These are phyloP conservation scores for Drosophila pruinosa DNA, from an alignment of 1,140 invertebrate species.

Conservation along the genomic window DNA sequence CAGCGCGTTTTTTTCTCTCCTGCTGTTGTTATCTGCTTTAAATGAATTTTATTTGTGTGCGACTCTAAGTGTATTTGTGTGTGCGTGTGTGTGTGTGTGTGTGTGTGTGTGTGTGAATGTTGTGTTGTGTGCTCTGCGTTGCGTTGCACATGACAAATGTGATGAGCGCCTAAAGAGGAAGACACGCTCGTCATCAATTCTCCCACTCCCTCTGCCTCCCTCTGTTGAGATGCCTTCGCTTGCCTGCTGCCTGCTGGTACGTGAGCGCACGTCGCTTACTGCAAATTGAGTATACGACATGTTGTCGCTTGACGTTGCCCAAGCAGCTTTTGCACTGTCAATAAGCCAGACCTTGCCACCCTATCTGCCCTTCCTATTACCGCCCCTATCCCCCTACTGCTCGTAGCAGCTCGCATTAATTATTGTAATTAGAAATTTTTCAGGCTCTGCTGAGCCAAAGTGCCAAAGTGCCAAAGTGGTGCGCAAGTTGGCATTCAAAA, in stretches of 20 bases:
- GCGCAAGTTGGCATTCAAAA: constrained; percentile 35
- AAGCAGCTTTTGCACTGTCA: constrained; percentile 8
- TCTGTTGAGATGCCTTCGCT: no score
- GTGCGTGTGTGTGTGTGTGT: not conserved
- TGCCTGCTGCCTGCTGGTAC: not conserved
- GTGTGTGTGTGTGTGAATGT: not conserved
- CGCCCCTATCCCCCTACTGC: not conserved
- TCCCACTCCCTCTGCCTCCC: not conserved
- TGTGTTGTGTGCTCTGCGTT: not conserved
- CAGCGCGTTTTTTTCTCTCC: constrained; percentile 6
- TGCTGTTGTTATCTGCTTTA: constrained; percentile 32
- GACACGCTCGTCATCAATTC: constrained; percentile 21
- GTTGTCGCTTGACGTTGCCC: constrained; percentile 18
- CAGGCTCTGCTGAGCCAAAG: constrained; percentile 26
- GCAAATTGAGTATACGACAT: constrained; percentile 49
- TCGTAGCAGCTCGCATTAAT: constrained; percentile 59
- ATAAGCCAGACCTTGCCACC: constrained; percentile 8
- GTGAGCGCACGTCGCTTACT: constrained; percentile 35
- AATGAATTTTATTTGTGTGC: constrained; percentile 44
- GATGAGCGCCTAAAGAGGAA: constrained; percentile 37
- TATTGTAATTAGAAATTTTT: constrained; percentile 75
- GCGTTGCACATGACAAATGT: constrained; percentile 43
- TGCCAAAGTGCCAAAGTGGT: no score
- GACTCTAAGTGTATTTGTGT: no score
- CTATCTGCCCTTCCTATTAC: not conserved